Evolutionary conservation across 2,888 invertebrate species (phyloP).

Genomic region (Chymomyza caudatula): DNA sequence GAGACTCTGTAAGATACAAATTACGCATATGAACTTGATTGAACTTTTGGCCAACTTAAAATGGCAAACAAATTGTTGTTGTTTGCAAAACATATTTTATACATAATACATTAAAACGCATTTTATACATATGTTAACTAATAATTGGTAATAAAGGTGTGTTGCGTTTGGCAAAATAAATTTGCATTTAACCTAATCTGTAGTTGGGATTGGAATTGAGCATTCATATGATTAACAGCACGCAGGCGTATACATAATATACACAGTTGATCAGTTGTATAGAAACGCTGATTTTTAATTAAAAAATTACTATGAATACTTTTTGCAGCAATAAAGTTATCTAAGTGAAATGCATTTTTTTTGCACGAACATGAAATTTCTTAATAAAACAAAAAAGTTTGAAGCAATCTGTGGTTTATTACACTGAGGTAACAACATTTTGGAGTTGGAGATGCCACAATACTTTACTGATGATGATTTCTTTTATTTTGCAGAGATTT

Average conservation of each 20-base stretch:
- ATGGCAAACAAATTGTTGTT: not conserved
- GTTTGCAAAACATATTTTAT: slow-evolving; percentile 30
- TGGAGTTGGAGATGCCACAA: too few species aligned
- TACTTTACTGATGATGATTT: too few species aligned
- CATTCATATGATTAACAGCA: not conserved
- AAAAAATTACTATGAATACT: too few species aligned
- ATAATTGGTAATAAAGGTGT: not conserved
- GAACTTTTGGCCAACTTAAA: slow-evolving; percentile 18
- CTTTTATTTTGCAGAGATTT: too few species aligned
- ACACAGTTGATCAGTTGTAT: not conserved
- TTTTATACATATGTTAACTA: not conserved
- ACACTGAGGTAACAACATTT: too few species aligned
- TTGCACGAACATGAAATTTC: too few species aligned
- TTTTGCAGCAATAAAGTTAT: too few species aligned
- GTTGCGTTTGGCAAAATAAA: not conserved
- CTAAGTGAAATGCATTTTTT: too few species aligned
- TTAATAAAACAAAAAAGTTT: too few species aligned
- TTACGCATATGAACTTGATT: slow-evolving; percentile 25
- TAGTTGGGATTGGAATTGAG: not conserved
- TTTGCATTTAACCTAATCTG: not conserved
- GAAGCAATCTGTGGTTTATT: too few species aligned
- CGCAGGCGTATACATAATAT: not conserved
- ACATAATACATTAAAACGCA: not conserved
- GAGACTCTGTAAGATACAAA: not conserved
- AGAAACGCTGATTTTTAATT: not conserved